A percentile compares a stretch with the other conserved stretches of the same genome.
phyloP scores from a whole-genome alignment of 1,140 invertebrate species.

The Drosophila bocqueti region DNA sequence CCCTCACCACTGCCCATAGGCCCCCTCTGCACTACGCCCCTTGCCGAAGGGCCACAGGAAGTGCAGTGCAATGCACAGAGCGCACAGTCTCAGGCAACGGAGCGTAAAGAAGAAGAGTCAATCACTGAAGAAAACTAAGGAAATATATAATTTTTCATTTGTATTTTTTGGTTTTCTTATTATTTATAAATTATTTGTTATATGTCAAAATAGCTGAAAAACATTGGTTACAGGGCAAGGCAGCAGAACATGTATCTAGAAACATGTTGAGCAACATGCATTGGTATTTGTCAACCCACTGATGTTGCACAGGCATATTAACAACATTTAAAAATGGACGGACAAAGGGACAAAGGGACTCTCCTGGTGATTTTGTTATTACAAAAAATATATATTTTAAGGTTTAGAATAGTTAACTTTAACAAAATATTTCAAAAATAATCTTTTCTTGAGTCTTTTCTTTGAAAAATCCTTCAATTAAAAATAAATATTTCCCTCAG shows the following conservation, averaged over 20 bases:
- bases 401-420: no score
- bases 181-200: background rate
- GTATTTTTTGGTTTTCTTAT: background rate
- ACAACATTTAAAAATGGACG: background rate
- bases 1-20: background rate
- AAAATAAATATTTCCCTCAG: background rate
- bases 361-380: background rate
- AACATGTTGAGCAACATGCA: background rate
- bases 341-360: no score
- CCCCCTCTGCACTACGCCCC: background rate
- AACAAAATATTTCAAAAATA: background rate
- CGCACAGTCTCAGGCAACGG: constrained; percentile 52
- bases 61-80: constrained; percentile 71
- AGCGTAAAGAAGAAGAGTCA: constrained; percentile 42
- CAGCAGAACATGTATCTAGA: background rate
- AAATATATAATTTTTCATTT: background rate
- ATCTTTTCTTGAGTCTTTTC: no score
- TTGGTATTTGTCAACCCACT: no score
- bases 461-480: background rate
- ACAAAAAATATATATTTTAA: background rate
- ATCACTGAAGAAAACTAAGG: constrained; percentile 1
- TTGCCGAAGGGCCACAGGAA: constrained; percentile 58
- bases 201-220: background rate
- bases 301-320: no score
- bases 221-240: background rate